Evolutionary conservation across 2,888 invertebrate genomes (phyloP).

Genomic region (Dryomyza anilis): DNA sequence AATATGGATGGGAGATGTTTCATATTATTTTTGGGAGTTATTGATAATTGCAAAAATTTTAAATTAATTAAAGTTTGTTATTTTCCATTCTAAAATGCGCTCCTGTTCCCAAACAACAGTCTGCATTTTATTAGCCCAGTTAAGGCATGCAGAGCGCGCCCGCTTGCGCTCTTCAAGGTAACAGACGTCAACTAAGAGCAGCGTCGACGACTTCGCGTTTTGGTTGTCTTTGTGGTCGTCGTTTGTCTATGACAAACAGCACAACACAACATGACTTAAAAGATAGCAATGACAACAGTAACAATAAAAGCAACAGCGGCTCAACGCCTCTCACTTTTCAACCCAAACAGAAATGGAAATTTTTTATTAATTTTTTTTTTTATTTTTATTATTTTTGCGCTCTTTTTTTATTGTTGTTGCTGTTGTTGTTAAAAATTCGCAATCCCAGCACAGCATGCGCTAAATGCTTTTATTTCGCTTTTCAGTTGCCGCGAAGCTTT

Average conservation of each 20-base stretch:
- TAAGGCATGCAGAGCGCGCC: too few species aligned
- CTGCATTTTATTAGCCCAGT: too few species aligned
- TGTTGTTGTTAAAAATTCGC: not conserved
- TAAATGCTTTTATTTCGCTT: conserved; percentile 6
- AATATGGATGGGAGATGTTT: too few species aligned
- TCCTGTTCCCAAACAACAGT: too few species aligned
- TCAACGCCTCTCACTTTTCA: conserved; percentile 36
- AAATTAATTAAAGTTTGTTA: too few species aligned
- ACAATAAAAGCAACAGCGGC: conserved; percentile 10
- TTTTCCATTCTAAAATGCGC: too few species aligned
- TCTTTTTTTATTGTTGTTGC: not conserved
- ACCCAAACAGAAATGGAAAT: conserved; percentile 15
- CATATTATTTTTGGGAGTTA: too few species aligned
- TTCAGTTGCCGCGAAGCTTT: conserved; percentile 39
- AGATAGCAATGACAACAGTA: conserved; percentile 12
- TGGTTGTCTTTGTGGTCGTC: too few species aligned
- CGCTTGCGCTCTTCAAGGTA: too few species aligned
- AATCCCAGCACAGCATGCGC: not conserved
- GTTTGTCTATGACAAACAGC: not conserved
- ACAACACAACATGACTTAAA: not conserved
- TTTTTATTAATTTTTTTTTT: conserved; percentile 5
- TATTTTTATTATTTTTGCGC: not conserved
- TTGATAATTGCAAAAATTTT: too few species aligned
- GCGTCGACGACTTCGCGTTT: not conserved
- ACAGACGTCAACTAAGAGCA: conserved; percentile 4